Evolutionary conservation across 2,113 vertebrate species (phyloP).

Genomic region (Pseudolaguvia tuberculata): DNA sequence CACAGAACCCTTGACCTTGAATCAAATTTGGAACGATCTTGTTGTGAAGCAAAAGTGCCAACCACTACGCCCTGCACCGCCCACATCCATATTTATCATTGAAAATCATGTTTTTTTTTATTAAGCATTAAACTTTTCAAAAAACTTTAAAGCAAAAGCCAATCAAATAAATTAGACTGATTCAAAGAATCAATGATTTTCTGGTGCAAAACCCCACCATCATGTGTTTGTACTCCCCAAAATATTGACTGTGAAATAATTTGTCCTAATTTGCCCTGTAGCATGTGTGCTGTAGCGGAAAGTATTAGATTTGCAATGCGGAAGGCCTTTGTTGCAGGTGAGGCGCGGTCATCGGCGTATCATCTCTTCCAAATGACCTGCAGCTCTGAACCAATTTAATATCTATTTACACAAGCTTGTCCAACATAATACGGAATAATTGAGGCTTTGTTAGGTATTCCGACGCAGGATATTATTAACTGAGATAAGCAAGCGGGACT

Average conservation of each 20-base stretch:
- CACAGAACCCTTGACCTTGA: no score
- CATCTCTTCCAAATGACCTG: conserved; percentile 14
- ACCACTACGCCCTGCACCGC: no score
- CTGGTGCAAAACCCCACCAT: no score
- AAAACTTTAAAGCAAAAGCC: no score
- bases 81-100: no score
- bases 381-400: conserved; percentile 30
- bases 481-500: background rate
- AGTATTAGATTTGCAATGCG: conserved; percentile 8
- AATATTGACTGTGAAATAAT: background rate
- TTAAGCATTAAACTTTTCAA: no score
- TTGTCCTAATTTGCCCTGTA: background rate
- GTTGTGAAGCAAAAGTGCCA: no score
- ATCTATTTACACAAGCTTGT: conserved; percentile 9
- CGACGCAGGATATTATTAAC: conserved; percentile 16
- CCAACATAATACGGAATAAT: conserved; percentile 28
- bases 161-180: no score
- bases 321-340: background rate
- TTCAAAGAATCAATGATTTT: no score
- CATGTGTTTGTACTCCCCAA: background rate
- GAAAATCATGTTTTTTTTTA: no score
- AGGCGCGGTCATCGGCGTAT: background rate
- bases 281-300: background rate
- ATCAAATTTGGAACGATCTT: no score
- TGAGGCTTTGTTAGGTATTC: conserved; percentile 30